Evolutionary conservation across 1,140 invertebrate genomes (phyloP).

Genomic region (Holotrichia oblita): DNA sequence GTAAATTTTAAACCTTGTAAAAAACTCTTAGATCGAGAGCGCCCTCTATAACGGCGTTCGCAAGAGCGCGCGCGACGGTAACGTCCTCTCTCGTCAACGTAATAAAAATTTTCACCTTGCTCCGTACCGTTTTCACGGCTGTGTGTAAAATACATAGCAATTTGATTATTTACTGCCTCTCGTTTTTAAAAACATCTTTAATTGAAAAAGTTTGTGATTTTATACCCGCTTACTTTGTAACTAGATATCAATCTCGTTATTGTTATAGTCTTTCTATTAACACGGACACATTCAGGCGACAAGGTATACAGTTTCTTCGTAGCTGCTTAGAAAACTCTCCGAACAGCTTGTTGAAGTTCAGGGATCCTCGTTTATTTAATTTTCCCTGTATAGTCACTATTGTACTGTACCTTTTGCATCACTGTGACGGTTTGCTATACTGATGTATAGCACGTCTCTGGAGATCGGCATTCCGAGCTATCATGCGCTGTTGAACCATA

Average conservation of each 20-base stretch:
- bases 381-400: too few relatives aligned
- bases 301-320: too few relatives aligned
- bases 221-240: constrained; percentile 1
- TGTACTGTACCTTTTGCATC: too few relatives aligned
- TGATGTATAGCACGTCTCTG: too few relatives aligned
- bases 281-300: too few relatives aligned
- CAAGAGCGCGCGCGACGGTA: not conserved
- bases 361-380: too few relatives aligned
- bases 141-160: not conserved
- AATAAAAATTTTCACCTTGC: constrained; percentile 30
- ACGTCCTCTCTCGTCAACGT: not conserved
- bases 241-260: not conserved
- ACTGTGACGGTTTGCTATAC: too few relatives aligned
- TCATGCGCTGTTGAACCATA: too few relatives aligned
- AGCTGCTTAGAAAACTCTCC: too few relatives aligned
- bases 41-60: not conserved
- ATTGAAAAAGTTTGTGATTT: constrained; percentile 31
- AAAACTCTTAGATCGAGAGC: constrained; percentile 39
- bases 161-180: constrained; percentile 12
- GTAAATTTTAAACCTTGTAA: constrained; percentile 47
- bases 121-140: not conserved
- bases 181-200: constrained; percentile 15
- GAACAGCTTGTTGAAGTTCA: too few relatives aligned
- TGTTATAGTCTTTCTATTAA: too few relatives aligned
- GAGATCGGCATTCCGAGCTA: too few relatives aligned